A percentile compares a stretch with the other conserved stretches of the same genome.
Conservation (phyloP, 1,140 invertebrate genomes). For the Orius laevigatus region DNA sequence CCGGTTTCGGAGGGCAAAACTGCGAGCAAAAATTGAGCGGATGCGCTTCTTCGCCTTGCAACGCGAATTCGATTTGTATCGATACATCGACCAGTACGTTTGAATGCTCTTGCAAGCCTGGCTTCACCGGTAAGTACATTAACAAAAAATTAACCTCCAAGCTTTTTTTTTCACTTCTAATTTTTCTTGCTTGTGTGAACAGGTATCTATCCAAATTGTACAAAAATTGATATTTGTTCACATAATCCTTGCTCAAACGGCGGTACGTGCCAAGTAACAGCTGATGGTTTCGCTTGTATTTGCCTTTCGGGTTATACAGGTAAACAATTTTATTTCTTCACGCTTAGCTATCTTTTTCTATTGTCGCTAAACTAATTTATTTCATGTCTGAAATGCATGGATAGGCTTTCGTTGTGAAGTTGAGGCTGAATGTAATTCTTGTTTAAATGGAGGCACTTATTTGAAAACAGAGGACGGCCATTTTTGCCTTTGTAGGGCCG, state of each 20-base stretch:
- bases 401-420: neutral
- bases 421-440: conserved; percentile 33
- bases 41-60: conserved; percentile 48
- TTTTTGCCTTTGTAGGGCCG: conserved; percentile 53
- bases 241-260: conserved; percentile 76
- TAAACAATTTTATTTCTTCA: conserved; percentile 6
- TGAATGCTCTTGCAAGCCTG: conserved; percentile 55
- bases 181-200: conserved; percentile 6
- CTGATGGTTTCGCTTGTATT: conserved; percentile 70
- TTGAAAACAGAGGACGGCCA: conserved; percentile 67
- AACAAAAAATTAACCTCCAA: neutral
- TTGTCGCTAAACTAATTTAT: neutral
- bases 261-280: conserved; percentile 68
- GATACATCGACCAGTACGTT: conserved; percentile 28
- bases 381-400: neutral
- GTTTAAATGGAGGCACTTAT: conserved; percentile 56
- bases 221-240: conserved; percentile 58
- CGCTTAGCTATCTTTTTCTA: neutral
- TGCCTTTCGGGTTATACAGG: conserved; percentile 70
- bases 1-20: conserved; percentile 62
- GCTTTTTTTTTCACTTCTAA: neutral
- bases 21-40: conserved; percentile 50
- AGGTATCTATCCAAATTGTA: neutral
- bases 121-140: conserved; percentile 42
- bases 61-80: neutral